A percentile compares a stretch with the other conserved stretches of the same genome.
These are phyloP conservation scores for Tholera decimalis DNA, from an alignment of 2,888 invertebrate species.

Conservation along the genomic window DNA sequence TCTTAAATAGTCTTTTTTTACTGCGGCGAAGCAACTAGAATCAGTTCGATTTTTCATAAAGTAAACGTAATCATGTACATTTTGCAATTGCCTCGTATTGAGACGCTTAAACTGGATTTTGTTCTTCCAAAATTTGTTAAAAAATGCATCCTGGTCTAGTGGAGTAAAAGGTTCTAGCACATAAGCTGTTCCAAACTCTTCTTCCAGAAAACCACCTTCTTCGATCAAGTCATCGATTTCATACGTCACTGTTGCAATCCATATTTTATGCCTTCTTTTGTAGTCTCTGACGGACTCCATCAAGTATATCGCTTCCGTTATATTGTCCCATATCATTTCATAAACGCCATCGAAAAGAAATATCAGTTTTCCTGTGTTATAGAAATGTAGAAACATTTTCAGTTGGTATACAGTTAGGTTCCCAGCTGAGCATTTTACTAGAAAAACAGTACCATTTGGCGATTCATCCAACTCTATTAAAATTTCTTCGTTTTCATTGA, in stretches of 20 bases:
- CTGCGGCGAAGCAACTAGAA: not conserved
- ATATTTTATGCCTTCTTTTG: slow-evolving; percentile 38
- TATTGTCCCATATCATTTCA: slow-evolving; percentile 1
- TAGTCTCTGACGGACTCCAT: slow-evolving; percentile 20
- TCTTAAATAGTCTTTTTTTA: slow-evolving; percentile 3
- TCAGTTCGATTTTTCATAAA: slow-evolving; percentile 1
- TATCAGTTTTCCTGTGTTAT: slow-evolving; percentile 14
- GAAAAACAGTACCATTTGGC: not conserved
- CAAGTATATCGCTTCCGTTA: not conserved
- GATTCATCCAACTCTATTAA: slow-evolving; percentile 10
- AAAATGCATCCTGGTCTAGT: slow-evolving; percentile 25
- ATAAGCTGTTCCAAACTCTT: not conserved
- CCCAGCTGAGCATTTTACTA: slow-evolving; percentile 3
- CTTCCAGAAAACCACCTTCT: not conserved
- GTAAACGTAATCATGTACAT: not conserved
- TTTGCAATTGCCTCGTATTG: slow-evolving; percentile 4
- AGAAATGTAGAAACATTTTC: slow-evolving; percentile 46
- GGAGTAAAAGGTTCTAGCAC: slow-evolving; percentile 34
- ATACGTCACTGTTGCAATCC: slow-evolving; percentile 51
- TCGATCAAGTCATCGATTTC: not conserved
- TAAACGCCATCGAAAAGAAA: slow-evolving; percentile 27
- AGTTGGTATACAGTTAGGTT: slow-evolving; percentile 15
- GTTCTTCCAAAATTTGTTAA: slow-evolving; percentile 34
- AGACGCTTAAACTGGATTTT: slow-evolving; percentile 39
- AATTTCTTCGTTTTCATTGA: not conserved